These are phyloP conservation scores for Bos taurus DNA, from an alignment of 2,113 vertebrate genomes.

Conservation along the genomic window DNA sequence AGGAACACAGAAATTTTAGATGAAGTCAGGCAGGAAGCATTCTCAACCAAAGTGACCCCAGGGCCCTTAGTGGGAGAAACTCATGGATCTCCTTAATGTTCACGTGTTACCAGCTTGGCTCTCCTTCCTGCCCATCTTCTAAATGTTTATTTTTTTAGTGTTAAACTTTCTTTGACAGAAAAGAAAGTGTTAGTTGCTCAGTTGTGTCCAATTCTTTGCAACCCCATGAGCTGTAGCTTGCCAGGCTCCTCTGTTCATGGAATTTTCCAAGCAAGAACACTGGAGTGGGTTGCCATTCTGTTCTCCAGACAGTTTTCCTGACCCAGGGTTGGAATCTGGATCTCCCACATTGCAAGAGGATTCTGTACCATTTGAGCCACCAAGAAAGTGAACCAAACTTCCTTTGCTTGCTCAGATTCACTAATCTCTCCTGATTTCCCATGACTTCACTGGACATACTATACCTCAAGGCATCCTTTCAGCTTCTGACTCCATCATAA, in stretches of 20 bases:
- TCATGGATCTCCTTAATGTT: too few species aligned
- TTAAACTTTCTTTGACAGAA: background rate
- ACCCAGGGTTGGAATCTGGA: background rate
- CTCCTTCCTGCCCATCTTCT: background rate
- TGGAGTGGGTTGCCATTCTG: background rate
- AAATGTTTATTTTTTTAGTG: background rate
- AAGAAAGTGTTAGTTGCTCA: background rate
- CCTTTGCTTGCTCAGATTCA: background rate
- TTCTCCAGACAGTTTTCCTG: background rate
- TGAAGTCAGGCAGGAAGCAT: background rate
- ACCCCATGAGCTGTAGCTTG: background rate
- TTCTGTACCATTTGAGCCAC: background rate
- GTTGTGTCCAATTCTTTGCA: background rate
- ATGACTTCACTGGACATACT: background rate
- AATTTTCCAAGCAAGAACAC: background rate
- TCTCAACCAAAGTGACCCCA: background rate
- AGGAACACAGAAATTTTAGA: background rate
- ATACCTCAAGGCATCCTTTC: background rate
- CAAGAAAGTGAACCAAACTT: background rate
- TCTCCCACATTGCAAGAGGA: background rate
- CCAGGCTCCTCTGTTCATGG: background rate
- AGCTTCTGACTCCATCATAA: background rate
- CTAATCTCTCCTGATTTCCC: background rate
- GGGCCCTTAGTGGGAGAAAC: background rate
- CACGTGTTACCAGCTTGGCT: fast-evolving